These are phyloP conservation scores for Anoplopoma fimbria DNA, from an alignment of 2,113 vertebrate species.

Conservation along the genomic window DNA sequence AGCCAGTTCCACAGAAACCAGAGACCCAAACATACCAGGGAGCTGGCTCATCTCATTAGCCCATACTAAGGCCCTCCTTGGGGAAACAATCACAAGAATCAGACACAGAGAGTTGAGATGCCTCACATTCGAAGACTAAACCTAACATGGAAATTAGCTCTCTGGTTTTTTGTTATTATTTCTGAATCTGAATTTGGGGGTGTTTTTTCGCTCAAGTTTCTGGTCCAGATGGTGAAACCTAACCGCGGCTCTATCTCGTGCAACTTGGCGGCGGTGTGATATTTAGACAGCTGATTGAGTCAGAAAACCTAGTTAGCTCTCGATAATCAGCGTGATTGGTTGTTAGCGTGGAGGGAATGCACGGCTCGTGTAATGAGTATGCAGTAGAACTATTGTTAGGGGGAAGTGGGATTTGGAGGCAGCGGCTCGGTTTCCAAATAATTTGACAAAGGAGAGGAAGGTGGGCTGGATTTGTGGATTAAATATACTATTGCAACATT, in stretches of 20 bases:
- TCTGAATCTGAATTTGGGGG: slow-evolving; percentile 49
- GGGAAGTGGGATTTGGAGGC: slow-evolving; percentile 38
- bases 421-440: slow-evolving; percentile 29
- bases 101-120: slow-evolving; percentile 39
- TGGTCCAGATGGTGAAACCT: slow-evolving; percentile 77
- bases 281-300: slow-evolving; percentile 81
- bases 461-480: slow-evolving; percentile 33
- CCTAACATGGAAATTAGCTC: slow-evolving; percentile 51
- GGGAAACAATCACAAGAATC: slow-evolving; percentile 58
- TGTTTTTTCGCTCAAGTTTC: slow-evolving; percentile 50
- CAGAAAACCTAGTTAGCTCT: slow-evolving; percentile 48
- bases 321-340: slow-evolving; percentile 74
- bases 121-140: slow-evolving; percentile 27
- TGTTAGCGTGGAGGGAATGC: slow-evolving; percentile 52
- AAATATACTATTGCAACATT: slow-evolving; percentile 11
- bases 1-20: slow-evolving; percentile 62
- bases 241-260: slow-evolving; percentile 63
- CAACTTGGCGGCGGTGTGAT: slow-evolving; percentile 62
- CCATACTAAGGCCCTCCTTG: slow-evolving; percentile 15
- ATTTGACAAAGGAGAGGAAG: slow-evolving; percentile 60
- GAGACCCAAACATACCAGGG: slow-evolving; percentile 38
- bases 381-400: slow-evolving; percentile 38
- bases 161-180: slow-evolving; percentile 67
- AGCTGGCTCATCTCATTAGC: slow-evolving; percentile 54
- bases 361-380: slow-evolving; percentile 41